Evolutionary conservation across 2,797 vertebrate species (phyloP), one percentile per base, ranked within the genome.

Genomic region (Kryptolebias ocellatus): DNA sequence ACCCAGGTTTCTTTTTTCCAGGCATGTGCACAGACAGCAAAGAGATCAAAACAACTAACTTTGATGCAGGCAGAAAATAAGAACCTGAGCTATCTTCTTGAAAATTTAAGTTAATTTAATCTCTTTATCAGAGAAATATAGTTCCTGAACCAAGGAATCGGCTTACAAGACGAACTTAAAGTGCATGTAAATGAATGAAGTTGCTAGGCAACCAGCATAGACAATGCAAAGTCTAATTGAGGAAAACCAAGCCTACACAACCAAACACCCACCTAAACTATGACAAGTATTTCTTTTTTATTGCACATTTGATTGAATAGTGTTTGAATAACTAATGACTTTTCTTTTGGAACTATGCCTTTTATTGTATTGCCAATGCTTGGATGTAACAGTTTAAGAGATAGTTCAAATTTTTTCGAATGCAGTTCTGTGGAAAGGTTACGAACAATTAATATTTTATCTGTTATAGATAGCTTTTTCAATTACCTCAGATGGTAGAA

Each of bases 201-300:
- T 54, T 72, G 57, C 71, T 60, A 67, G 1, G 67, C 60, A 74
- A 74, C 79, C 49, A 37, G 24, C 20, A 20, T 29, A 54, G 51
- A 65, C 42, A 53, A 18, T 55, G 60, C 20, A 58, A 17, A 4
- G 4, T 55, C 18, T 44, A 39, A 59, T 74, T 53, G 53, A 61
- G 47, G 14, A 37, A n/a, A 5, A n/a, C 5, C 45, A 39, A 49
- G 44, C 5, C 53, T 27, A 49, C 17, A 15, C 11, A 15, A 45
- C 28, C 51, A 17, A 18, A 61, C 27, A 49, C 34, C 27, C 18
- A 55, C 51, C 11, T 29, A 49, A 57, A 49, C 34, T 31, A 50
- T 24, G 15, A 24, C 24, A 34, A 42, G 1, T 8, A 1, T 29
- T 39, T 5, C 15, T 34, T 27, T 17, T 59, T 10, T 28, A 20